phyloP scores from a whole-genome alignment of 53 echinoderm and acorn worm species.

The Antedon mediterranea region DNA sequence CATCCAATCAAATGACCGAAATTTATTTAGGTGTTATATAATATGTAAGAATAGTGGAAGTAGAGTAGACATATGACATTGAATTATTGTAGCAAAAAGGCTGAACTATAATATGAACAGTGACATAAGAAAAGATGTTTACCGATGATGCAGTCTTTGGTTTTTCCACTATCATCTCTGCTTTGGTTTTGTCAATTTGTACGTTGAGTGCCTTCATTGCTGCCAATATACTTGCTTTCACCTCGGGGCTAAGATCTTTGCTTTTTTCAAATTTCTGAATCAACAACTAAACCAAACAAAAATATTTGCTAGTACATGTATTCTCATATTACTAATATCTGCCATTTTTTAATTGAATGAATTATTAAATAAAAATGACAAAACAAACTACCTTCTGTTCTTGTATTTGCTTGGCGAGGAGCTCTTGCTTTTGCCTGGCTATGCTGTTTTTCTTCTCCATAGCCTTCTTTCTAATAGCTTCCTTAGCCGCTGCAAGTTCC shows the following conservation, averaged over 20 bases:
- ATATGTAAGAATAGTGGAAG: too few relatives aligned
- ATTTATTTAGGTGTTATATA: too few relatives aligned
- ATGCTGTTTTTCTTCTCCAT: constrained; percentile 59
- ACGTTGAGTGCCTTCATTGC: constrained; percentile 59
- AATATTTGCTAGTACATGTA: neutral
- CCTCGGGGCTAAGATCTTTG: constrained; percentile 44
- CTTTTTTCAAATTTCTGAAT: constrained; percentile 57
- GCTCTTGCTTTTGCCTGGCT: constrained; percentile 78
- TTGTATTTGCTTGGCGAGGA: constrained; percentile 55
- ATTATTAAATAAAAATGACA: too few relatives aligned
- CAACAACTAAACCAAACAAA: constrained; percentile 27
- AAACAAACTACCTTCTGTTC: constrained; percentile 63
- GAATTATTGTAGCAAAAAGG: too few relatives aligned
- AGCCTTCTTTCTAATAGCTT: constrained; percentile 63
- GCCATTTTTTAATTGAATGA: too few relatives aligned
- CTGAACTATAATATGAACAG: too few relatives aligned
- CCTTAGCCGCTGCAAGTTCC: constrained; percentile 75
- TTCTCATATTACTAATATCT: too few relatives aligned
- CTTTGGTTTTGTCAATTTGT: constrained; percentile 63
- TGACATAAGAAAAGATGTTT: too few relatives aligned
- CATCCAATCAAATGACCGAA: too few relatives aligned
- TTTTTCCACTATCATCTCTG: constrained; percentile 32
- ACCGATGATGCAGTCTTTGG: constrained; percentile 27
- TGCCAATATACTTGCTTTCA: constrained; percentile 50
- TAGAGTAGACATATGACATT: too few relatives aligned